These are phyloP conservation scores for Triplophysa bombifrons DNA, from an alignment of 2,797 vertebrate species.

Conservation along the genomic window DNA sequence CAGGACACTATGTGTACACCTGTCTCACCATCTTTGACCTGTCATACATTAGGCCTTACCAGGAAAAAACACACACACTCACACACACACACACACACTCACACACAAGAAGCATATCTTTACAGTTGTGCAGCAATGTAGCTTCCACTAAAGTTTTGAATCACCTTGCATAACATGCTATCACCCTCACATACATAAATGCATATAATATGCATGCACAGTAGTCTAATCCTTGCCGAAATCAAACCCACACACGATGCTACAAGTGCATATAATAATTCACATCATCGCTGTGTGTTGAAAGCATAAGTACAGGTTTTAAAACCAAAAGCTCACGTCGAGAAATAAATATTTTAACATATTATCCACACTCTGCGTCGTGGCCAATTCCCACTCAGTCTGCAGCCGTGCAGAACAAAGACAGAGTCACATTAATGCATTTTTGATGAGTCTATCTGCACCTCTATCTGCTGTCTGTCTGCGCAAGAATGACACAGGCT, in stretches of 20 bases:
- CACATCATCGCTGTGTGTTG: constrained; percentile 30
- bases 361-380: constrained; percentile 7
- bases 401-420: constrained; percentile 52
- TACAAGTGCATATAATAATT: constrained; percentile 20
- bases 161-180: background rate
- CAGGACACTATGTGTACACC: constrained; percentile 38
- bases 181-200: background rate
- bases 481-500: background rate
- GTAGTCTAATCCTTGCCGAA: constrained; percentile 16
- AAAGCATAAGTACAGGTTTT: constrained; percentile 41
- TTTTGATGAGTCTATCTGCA: constrained; percentile 66
- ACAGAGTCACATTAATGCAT: constrained; percentile 64
- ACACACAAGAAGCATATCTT: background rate
- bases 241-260: constrained; percentile 27
- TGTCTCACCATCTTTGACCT: constrained; percentile 33
- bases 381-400: constrained; percentile 36
- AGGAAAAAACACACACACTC: background rate
- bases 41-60: constrained; percentile 22
- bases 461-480: constrained; percentile 27
- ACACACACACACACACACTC: background rate
- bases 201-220: constrained; percentile 13
- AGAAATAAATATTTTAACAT: constrained; percentile 41
- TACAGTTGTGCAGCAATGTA: background rate
- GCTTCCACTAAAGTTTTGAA: constrained; percentile 12
- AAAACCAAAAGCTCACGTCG: constrained; percentile 5